Evolutionary conservation across 2,113 vertebrate species (phyloP).

Genomic region (Coregonus clupeaformis): DNA sequence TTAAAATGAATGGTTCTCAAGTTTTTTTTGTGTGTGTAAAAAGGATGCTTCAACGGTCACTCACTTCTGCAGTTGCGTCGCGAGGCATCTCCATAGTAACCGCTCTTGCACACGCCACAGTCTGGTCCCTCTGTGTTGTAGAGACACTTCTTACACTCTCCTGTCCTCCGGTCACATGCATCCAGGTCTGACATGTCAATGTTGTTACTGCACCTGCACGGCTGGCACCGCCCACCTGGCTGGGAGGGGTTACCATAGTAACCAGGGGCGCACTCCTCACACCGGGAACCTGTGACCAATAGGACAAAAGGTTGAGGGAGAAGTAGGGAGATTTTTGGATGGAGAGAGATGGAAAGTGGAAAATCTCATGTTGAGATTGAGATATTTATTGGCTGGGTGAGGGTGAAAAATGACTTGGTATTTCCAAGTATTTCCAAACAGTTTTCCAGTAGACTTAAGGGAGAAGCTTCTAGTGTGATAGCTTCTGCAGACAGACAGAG

Average conservation of each 20-base stretch:
- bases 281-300: conserved; percentile 77
- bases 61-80: conserved; percentile 89
- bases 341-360: not conserved
- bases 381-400: no score
- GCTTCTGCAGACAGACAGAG: no score
- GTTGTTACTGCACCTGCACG: conserved; percentile 90
- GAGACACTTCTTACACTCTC: conserved; percentile 86
- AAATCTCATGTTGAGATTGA: not conserved
- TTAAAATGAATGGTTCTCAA: no score
- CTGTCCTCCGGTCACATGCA: conserved; percentile 82
- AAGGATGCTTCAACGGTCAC: conserved; percentile 44
- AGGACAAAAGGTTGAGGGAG: not conserved
- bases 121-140: conserved; percentile 86
- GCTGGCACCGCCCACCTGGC: conserved; percentile 82
- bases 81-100: conserved; percentile 87
- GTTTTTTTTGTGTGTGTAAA: not conserved
- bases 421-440: no score
- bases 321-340: not conserved
- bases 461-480: no score
- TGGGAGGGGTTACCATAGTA: conserved; percentile 88
- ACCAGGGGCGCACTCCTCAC: conserved; percentile 91
- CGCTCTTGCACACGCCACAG: conserved; percentile 82
- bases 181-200: conserved; percentile 82
- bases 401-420: no score
- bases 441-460: no score